Percentiles rank a stretch among this genome's conserved stretches.
These are phyloP conservation scores for Spinibarbus caldwelli DNA, from an alignment of 2,797 vertebrate species.

Conservation along the genomic window DNA sequence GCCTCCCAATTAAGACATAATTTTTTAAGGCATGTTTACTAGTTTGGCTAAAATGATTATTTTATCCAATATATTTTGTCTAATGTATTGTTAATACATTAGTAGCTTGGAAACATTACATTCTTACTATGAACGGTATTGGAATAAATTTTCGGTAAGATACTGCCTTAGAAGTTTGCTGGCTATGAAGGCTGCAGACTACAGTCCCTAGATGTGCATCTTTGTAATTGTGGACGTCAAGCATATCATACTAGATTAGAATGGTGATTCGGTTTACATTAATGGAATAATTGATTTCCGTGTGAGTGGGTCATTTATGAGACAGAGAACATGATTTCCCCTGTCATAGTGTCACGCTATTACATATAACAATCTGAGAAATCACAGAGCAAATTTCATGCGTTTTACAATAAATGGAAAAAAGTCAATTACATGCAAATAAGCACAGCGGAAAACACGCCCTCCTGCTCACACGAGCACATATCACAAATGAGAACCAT, in stretches of 20 bases:
- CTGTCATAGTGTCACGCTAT: constrained; percentile 23
- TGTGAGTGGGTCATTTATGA: constrained; percentile 17
- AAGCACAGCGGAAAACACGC: constrained; percentile 23
- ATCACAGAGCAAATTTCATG: constrained; percentile 45
- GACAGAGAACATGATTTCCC: constrained; percentile 33
- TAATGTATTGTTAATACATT: background rate
- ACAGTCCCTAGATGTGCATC: background rate
- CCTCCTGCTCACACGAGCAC: background rate
- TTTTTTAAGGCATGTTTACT: background rate
- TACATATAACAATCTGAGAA: constrained; percentile 24
- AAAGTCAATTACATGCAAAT: constrained; percentile 55
- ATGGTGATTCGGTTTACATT: constrained; percentile 24
- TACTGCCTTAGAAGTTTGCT: background rate
- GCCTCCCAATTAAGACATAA: too few species aligned
- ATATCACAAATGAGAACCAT: constrained; percentile 25
- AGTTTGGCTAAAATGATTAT: background rate
- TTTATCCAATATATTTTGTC: background rate
- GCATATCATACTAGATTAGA: constrained; percentile 32
- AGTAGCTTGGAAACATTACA: background rate
- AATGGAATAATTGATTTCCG: constrained; percentile 41
- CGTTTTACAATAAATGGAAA: constrained; percentile 27
- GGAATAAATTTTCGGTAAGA: background rate
- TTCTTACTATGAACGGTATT: background rate
- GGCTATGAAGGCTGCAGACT: background rate
- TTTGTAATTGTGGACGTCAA: constrained; percentile 2